Base-by-base conservation (phyloP, 2,888 invertebrate genomes). In the Sturmia bella region DNA sequence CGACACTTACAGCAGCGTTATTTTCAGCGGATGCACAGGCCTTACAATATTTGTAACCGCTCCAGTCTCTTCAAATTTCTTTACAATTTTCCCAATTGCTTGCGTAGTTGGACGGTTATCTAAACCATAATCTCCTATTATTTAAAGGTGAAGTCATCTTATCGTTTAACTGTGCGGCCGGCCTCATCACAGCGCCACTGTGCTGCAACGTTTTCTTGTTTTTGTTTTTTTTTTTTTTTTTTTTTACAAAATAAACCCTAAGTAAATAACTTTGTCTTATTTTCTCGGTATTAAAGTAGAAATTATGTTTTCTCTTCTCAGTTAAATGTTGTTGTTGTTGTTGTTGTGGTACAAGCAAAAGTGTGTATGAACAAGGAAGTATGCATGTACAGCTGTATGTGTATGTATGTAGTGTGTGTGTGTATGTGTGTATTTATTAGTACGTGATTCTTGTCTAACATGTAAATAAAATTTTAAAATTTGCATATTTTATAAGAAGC, bases 401-500 rank as follows among this genome's bases (percentile, higher is more conserved):
- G 9, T 9, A 32, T 32, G 32, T 32, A 27, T 27, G 6, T n/a
- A n/a, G 15, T 21, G 3, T 61, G 15, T 15, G 17, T 61, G 19
- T 50, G 6, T 19, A 13, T 13, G 32, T 64, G 15, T 15, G 7
- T 13, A 9, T 50, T 3, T 39, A 12, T 4, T n/a, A 39, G 37
- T 6, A 48, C 57, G 72, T 75, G 21, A 43, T 41, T 54, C 50
- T 76, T 63, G 37, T 69, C 37, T 72, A 59, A 39, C 72, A 66
- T 81, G 81, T 64, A 73, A 81, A 81, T 69, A 73, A 77, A 77
- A 73, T 69, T 69, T 73, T 59, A 39, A 77, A 78, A 77, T 82
- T 78, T 82, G 59, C 81, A 82, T 82, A 82, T 78, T 82, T 82
- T 70, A 82, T 77, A 82, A 77, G 69, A 63, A 78, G 77, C 82